Evolutionary conservation across 1,140 invertebrate genomes (phyloP).

Genomic region (Hyposmocoma kahamanoa): DNA sequence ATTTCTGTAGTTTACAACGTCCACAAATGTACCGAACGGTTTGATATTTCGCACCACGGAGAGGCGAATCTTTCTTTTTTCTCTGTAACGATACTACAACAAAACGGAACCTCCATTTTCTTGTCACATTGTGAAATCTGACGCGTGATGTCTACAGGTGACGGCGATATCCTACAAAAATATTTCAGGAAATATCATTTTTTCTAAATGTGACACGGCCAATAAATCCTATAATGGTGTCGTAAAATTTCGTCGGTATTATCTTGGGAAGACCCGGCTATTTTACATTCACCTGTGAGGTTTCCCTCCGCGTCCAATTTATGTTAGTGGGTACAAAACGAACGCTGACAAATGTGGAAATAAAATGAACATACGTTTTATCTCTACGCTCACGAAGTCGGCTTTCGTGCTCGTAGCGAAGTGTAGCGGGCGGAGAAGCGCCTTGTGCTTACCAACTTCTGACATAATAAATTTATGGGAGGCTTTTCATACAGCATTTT

Average conservation of each 20-base stretch:
- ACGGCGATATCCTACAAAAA: conserved; percentile 27
- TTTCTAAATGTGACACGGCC: conserved; percentile 60
- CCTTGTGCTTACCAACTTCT: no score
- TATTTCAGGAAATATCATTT: conserved; percentile 55
- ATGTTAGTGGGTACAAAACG: conserved; percentile 72
- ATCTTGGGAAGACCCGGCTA: conserved; percentile 68
- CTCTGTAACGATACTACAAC: neutral
- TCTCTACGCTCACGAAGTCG: conserved; percentile 55
- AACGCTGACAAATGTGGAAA: conserved; percentile 72
- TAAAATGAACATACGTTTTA: conserved; percentile 72
- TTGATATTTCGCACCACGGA: neutral
- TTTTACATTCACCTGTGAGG: conserved; percentile 71
- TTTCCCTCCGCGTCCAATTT: conserved; percentile 71
- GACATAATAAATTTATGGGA: no score
- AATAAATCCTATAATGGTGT: conserved; percentile 70
- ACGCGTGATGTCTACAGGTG: conserved; percentile 9
- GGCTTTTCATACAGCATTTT: no score
- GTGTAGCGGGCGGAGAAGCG: conserved; percentile 10
- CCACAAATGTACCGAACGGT: neutral
- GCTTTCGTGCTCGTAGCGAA: conserved; percentile 35
- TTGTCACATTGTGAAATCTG: conserved; percentile 1
- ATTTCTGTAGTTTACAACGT: no score
- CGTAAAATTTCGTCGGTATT: conserved; percentile 70
- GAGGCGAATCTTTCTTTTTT: neutral
- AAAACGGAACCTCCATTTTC: neutral